A percentile compares a stretch with the other conserved stretches of the same genome.
Conservation (phyloP, 1,140 invertebrate genomes). For the Pogonomyrmex californicus region DNA sequence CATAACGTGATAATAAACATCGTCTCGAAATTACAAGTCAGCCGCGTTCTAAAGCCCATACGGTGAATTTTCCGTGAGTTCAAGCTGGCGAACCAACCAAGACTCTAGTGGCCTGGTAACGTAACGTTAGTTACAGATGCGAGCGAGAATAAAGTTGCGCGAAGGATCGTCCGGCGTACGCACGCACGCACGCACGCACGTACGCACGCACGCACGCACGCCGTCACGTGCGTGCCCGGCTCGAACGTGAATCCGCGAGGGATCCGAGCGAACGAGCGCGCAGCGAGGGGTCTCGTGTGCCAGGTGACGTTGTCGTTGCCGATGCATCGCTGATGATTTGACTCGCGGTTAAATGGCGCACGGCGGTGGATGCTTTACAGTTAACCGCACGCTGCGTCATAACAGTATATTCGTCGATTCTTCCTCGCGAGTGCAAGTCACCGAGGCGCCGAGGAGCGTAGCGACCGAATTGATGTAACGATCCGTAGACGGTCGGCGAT, state of each 20-base stretch:
- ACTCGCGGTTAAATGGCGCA: conserved; percentile 54
- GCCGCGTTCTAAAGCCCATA: too few relatives aligned
- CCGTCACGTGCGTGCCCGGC: conserved; percentile 25
- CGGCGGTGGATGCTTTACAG: conserved; percentile 76
- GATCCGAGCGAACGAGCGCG: conserved; percentile 6
- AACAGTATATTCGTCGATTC: conserved; percentile 74
- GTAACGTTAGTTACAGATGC: neutral
- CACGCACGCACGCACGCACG: neutral
- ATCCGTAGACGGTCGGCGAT: conserved; percentile 4
- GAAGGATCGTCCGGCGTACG: conserved; percentile 13
- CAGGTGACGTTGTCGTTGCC: conserved; percentile 74
- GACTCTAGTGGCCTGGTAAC: neutral
- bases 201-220: neutral
- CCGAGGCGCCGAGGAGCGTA: conserved; percentile 54
- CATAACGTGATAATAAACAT: too few relatives aligned
- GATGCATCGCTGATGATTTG: conserved; percentile 58
- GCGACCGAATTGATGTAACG: conserved; percentile 58
- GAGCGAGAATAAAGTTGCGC: conserved; percentile 10
- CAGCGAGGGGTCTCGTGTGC: conserved; percentile 69
- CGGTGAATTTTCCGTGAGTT: neutral
- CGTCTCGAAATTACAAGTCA: too few relatives aligned
- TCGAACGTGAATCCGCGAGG: conserved; percentile 23
- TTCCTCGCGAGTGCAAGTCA: conserved; percentile 2
- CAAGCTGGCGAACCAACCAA: neutral
- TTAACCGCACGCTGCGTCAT: conserved; percentile 73